These are phyloP conservation scores for Neelides sp. DNA, from an alignment of 1,140 invertebrate species.

Conservation along the genomic window DNA sequence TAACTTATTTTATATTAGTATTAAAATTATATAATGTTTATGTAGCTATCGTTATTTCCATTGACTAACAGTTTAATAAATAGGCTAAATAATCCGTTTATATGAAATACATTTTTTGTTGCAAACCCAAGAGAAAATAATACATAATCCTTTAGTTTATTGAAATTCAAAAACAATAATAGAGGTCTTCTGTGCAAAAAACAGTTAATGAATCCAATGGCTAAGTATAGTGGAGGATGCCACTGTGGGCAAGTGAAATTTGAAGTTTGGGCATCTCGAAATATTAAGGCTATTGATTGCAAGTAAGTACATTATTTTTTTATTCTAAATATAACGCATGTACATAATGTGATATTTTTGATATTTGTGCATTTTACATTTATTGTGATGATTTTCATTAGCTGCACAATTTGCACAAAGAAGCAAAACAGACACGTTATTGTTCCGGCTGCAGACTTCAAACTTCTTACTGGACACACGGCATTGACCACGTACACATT, in stretches of 20 bases:
- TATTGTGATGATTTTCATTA: slow-evolving; percentile 30
- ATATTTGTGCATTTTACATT: neutral
- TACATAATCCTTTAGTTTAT: too few species aligned
- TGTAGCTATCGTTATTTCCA: too few species aligned
- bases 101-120: too few species aligned
- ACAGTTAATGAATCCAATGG: too few species aligned
- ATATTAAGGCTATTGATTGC: slow-evolving; percentile 38
- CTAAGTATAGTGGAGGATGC: slow-evolving; percentile 40
- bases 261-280: slow-evolving; percentile 36
- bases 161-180: too few species aligned
- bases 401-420: slow-evolving; percentile 42
- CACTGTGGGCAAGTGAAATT: slow-evolving; percentile 43
- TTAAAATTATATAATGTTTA: too few species aligned
- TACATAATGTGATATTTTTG: neutral
- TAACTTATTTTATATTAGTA: too few species aligned
- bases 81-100: too few species aligned
- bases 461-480: slow-evolving; percentile 39
- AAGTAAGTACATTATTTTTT: slow-evolving; percentile 35
- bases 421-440: slow-evolving; percentile 43
- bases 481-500: slow-evolving; percentile 42
- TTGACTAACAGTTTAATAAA: too few species aligned
- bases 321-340: neutral
- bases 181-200: too few species aligned
- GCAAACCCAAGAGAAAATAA: too few species aligned
- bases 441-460: slow-evolving; percentile 39